Evolutionary conservation across 2,113 vertebrate species (phyloP), one percentile per base, ranked within the genome.

Genomic region (Psilopsiagon aurifrons): DNA sequence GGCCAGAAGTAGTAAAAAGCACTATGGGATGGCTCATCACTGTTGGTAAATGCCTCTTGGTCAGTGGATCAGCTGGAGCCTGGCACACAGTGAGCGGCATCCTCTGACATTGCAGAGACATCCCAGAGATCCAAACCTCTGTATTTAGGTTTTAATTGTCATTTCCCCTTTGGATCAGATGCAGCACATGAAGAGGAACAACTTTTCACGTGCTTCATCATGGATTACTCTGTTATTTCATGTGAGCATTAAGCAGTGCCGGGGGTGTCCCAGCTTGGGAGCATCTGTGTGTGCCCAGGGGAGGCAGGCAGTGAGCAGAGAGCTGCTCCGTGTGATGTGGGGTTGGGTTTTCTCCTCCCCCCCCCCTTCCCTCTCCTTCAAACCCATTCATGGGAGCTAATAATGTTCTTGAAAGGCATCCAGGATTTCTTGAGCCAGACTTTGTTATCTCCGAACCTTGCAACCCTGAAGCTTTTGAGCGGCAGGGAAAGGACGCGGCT

Each of bases 361-460:
- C 4, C 28, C 41, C 13, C n/a, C 33, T 59, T 59, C 27, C 51
- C 16, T 43, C 9, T 27, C 55, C 88, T 83, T 52, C 63, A 6
- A 7, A 2, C 44, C 79, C 82, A 75, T 95, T 97, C 95, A 89
- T 22, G 7, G 66, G 17, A 62, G 86, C 88, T 81, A 41, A 79
- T 43, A 59, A 84, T 5, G 46, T 73, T 79, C 92, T 64, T 92
- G 95, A 93, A 95, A 96, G 67, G 83, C 81, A 43, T 76, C 90
- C 93, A 91, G 91, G 79, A 68, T 92, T 95, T 92, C 95, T 94
- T 9, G 82, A 91, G 94, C 51, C 91, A 71, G 90, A 88, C 96
- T 96, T 95, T 92, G 88, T 94, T 91, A 78, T 88, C 85, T 91
- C 49, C 37, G 5, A 43, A 68, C 92, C 90, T 93, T 24, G 70